These are phyloP conservation scores for Myiothlypis coronata DNA, from an alignment of 2,797 vertebrate species.

Conservation along the genomic window DNA sequence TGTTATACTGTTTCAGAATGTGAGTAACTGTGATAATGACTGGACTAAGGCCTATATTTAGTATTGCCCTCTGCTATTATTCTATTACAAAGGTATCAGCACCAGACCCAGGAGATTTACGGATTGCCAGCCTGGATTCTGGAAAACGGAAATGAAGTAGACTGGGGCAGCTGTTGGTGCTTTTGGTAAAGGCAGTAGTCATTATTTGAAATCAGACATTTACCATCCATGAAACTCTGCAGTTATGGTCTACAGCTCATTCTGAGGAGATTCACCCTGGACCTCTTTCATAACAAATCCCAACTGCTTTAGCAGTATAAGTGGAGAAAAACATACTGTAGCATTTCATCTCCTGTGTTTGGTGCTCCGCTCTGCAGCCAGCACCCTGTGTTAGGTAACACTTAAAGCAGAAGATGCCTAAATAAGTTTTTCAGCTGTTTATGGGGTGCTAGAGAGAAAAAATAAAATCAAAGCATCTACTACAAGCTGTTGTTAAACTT, in stretches of 20 bases:
- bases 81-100: not conserved
- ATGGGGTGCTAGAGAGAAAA: not conserved
- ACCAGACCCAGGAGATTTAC: not conserved
- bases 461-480: not conserved
- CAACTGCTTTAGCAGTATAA: not conserved
- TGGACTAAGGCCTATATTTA: not conserved
- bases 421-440: not conserved
- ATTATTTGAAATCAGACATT: not conserved
- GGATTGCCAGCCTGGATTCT: rapidly evolving
- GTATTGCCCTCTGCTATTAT: not conserved
- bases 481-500: not conserved
- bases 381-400: rapidly evolving
- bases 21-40: not conserved
- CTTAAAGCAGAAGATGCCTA: not conserved
- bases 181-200: not conserved
- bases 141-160: not conserved
- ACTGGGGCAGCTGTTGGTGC: not conserved
- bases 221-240: not conserved
- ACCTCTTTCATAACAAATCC: not conserved
- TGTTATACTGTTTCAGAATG: not conserved
- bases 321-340: not conserved
- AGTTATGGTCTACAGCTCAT: not conserved
- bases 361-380: not conserved
- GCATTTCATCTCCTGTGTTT: not conserved
- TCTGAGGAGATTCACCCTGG: not conserved